Percentiles rank a stretch among this genome's conserved stretches.
phyloP scores from a whole-genome alignment of 2,797 vertebrate genomes.

The Enteromius unitaeniatus region DNA sequence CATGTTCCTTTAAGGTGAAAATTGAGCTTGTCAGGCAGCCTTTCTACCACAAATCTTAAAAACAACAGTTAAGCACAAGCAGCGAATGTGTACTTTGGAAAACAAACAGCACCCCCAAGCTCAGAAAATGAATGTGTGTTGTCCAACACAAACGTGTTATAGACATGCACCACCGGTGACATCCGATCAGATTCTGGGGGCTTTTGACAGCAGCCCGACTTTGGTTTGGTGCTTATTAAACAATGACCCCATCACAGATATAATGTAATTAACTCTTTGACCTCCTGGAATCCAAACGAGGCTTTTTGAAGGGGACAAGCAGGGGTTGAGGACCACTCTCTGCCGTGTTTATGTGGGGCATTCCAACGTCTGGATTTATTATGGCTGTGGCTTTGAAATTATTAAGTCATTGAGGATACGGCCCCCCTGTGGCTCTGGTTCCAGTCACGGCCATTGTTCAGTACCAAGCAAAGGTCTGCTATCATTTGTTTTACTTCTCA shows the following conservation, averaged over 20 bases:
- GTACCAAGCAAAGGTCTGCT: conserved; percentile 59
- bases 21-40: conserved; percentile 68
- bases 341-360: conserved; percentile 58
- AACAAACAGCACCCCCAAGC: conserved; percentile 71
- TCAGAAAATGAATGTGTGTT: conserved; percentile 55
- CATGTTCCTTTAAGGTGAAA: conserved; percentile 60
- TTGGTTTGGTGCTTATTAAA: conserved; percentile 23
- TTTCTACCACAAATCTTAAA: conserved; percentile 70
- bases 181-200: conserved; percentile 16
- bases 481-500: conserved; percentile 65
- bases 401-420: conserved; percentile 71
- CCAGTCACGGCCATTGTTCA: conserved; percentile 57
- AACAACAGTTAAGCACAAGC: conserved; percentile 73
- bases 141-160: conserved; percentile 62
- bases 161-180: conserved; percentile 36
- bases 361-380: conserved; percentile 55
- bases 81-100: conserved; percentile 74
- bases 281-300: conserved; percentile 45
- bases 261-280: conserved; percentile 46
- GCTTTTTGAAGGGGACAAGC: conserved; percentile 40
- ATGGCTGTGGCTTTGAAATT: conserved; percentile 62
- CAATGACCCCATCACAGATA: conserved; percentile 33
- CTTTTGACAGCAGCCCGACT: conserved; percentile 15
- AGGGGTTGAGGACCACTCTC: conserved; percentile 5
- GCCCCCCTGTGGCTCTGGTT: conserved; percentile 60